Conservation (phyloP, 2,888 invertebrate genomes). For the Globia sparganii region DNA sequence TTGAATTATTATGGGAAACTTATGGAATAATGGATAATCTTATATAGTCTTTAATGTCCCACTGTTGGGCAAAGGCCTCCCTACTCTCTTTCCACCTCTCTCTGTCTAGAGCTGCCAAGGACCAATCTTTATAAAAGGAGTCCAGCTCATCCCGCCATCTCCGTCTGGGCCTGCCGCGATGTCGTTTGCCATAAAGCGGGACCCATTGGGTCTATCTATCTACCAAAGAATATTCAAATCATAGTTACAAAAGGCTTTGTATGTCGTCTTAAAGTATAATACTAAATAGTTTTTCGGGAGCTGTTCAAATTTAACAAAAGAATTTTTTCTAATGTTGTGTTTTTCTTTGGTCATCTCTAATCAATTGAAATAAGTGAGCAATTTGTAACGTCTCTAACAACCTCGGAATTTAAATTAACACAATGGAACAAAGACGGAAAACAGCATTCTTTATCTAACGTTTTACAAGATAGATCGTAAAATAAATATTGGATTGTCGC, state of each 20-base stretch:
- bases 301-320: not conserved
- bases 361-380: not conserved
- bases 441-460: slow-evolving; percentile 25
- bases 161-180: too few species aligned
- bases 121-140: too few species aligned
- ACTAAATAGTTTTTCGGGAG: not conserved
- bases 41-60: too few species aligned
- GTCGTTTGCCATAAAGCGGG: too few species aligned
- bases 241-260: not conserved
- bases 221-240: not conserved
- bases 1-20: too few species aligned
- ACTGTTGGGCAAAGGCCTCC: not conserved
- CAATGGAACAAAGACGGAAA: slow-evolving; percentile 2
- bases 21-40: too few species aligned
- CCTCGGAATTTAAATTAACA: slow-evolving; percentile 29
- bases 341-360: not conserved
- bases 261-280: not conserved
- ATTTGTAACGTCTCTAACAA: slow-evolving; percentile 2
- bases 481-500: slow-evolving; percentile 30
- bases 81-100: not conserved
- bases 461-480: slow-evolving; percentile 19
- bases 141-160: too few species aligned
- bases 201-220: not conserved
- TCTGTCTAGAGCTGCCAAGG: not conserved
- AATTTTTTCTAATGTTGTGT: not conserved